Evolutionary conservation across 2,888 invertebrate genomes (phyloP).

Genomic region (Ormyrus labotus): DNA sequence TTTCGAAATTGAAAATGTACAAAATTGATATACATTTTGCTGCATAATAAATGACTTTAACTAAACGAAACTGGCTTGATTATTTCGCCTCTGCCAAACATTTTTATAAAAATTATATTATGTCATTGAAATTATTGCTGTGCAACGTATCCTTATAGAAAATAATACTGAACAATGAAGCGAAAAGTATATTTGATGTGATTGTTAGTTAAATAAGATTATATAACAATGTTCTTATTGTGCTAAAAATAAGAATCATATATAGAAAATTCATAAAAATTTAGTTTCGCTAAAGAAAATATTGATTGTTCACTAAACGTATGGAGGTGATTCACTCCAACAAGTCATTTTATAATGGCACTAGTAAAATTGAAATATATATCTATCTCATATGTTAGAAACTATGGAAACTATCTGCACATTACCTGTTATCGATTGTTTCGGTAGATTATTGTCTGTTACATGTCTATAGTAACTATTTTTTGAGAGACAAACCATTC

Average conservation of each 20-base stretch:
- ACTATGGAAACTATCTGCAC: slow-evolving; percentile 45
- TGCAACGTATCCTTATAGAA: slow-evolving; percentile 54
- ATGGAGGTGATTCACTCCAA: slow-evolving; percentile 35
- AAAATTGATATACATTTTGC: slow-evolving; percentile 51
- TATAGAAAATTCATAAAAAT: slow-evolving; percentile 39
- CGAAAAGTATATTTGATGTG: slow-evolving; percentile 37
- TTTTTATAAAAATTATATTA: slow-evolving; percentile 16
- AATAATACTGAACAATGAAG: slow-evolving; percentile 27
- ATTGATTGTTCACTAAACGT: slow-evolving; percentile 38
- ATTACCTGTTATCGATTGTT: slow-evolving; percentile 46
- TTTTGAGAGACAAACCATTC: slow-evolving; percentile 49
- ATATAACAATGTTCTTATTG: slow-evolving; percentile 36
- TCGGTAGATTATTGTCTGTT: slow-evolving; percentile 52
- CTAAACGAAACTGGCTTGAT: slow-evolving; percentile 44
- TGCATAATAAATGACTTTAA: slow-evolving; percentile 49
- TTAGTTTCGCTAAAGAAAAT: slow-evolving; percentile 33
- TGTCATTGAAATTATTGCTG: slow-evolving; percentile 42
- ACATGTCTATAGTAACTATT: slow-evolving; percentile 49
- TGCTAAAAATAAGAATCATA: slow-evolving; percentile 12
- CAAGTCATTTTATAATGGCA: slow-evolving; percentile 45
- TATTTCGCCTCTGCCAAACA: slow-evolving; percentile 52
- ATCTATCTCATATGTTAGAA: slow-evolving; percentile 34
- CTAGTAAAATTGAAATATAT: slow-evolving; percentile 46
- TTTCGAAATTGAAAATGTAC: slow-evolving; percentile 48
- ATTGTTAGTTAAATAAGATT: slow-evolving; percentile 49